Evolutionary conservation across 2,113 vertebrate species (phyloP).

Genomic region (Bos javanicus): DNA sequence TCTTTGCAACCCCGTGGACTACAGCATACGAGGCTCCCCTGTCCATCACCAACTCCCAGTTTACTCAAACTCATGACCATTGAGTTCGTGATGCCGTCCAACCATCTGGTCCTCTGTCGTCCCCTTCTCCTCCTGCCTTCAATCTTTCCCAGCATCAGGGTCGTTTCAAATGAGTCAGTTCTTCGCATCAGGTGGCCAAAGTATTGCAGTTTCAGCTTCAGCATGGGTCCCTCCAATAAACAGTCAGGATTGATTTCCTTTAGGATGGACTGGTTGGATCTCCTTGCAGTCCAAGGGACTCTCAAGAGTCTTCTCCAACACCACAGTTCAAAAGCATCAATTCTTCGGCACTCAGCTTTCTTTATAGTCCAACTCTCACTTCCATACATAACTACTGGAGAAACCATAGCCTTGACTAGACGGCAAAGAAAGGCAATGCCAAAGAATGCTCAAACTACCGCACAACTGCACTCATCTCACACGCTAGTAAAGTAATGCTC

Average conservation of each 20-base stretch:
- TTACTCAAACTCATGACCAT: neutral
- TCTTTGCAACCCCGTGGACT: neutral
- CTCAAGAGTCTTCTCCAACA: neutral
- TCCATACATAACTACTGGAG: neutral
- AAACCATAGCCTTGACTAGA: neutral
- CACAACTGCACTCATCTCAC: no score
- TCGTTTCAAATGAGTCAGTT: neutral
- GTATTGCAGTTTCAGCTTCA: neutral
- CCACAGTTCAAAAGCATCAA: neutral
- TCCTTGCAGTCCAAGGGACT: neutral
- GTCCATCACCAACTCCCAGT: neutral
- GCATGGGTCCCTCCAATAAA: neutral
- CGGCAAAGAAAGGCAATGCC: no score
- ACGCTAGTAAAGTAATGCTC: no score
- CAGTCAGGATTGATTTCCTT: neutral
- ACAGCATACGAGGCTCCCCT: neutral
- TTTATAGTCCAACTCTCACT: neutral
- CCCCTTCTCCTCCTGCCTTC: neutral
- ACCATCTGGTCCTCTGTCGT: neutral
- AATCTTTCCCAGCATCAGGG: neutral
- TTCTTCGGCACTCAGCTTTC: fast-evolving
- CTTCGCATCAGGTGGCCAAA: neutral
- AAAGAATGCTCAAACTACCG: no score
- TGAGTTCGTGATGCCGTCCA: neutral
- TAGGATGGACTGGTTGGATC: neutral